phyloP scores from a whole-genome alignment of 2,888 invertebrate genomes.

The Coelogynopora nodosa region DNA sequence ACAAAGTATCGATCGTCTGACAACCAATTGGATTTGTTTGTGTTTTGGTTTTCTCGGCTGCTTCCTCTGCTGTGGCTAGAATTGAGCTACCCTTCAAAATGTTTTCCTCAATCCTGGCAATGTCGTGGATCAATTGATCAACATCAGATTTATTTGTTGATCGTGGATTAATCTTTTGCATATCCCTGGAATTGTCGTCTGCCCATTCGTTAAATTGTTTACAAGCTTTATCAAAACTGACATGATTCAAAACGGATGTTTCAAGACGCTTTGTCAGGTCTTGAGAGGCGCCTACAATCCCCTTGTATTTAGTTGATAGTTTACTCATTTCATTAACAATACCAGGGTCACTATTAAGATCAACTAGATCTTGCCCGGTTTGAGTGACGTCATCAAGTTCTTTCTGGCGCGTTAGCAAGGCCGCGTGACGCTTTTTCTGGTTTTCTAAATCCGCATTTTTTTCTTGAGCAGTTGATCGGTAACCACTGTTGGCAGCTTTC shows the following conservation, averaged over 20 bases:
- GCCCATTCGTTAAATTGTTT: not conserved
- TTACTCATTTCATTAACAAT: not conserved
- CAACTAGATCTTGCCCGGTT: not conserved
- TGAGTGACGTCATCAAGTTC: not conserved
- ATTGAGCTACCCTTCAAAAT: not conserved
- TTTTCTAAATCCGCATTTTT: not conserved
- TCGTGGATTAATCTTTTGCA: not conserved
- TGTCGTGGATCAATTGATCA: not conserved
- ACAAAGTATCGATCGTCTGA: not conserved
- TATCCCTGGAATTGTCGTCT: not conserved
- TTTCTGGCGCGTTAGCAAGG: not conserved
- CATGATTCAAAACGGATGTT: not conserved
- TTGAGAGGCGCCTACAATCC: not conserved
- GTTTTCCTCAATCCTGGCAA: not conserved
- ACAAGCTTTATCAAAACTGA: not conserved
- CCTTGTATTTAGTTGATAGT: not conserved
- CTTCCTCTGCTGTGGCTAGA: not conserved
- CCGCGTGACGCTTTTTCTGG: conserved; percentile 1
- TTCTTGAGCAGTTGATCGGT: not conserved
- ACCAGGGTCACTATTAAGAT: not conserved
- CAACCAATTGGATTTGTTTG: not conserved
- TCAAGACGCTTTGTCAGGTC: not conserved
- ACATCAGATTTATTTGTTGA: not conserved
- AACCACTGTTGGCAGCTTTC: not conserved
- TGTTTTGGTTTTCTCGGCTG: not conserved